Base-by-base conservation (phyloP, 2,113 vertebrate genomes). In the Paramormyrops kingsleyae region DNA sequence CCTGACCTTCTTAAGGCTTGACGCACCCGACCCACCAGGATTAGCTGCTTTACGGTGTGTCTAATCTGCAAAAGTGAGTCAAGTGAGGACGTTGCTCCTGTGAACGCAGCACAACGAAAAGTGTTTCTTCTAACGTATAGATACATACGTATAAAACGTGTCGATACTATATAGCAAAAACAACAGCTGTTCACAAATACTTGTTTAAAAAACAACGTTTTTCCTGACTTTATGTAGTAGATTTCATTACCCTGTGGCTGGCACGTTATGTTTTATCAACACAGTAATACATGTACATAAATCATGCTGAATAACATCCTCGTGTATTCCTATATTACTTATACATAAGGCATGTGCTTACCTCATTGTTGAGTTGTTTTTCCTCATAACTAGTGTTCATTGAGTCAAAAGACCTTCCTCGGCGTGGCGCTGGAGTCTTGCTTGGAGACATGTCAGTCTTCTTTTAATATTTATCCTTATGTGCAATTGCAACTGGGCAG, bases 311-410 rank as follows among this genome's bases (percentile, higher is more conserved):
- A 77, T 39, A 77, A 77, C 13, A 39, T 35, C 9, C 59, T 46
- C 21, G 4, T 39, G 62, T 7, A 87, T 31, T 35, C 56, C 27
- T 47, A 27, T 47, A 42, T 70, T 17, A 87, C 56, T 52, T 47
- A 80, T 42, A 77, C 12, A 39, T 39, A 35, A 87, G 19, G 83
- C 7, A 87, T 53, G 44, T 46, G 39, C 94, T 91, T 89, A 95
- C 95, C 94, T 94, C 95, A 31, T 94, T 94, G 77, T 92, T 93
- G 49, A 94, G 92, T 83, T 93, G 93, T 46, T 95, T 93, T 80
- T 94, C 94, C 4, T 93, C 95, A 87, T 93, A 90, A 84, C 59
- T 89, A 21, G 92, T 59, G 74, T 91, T 93, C 89, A 92, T 89
- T 17, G 94, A 93, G 90, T 96, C 95, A 91, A 94, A 92, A 44